Conservation (phyloP, 1,140 invertebrate species). For the Belonocnema kinseyi region DNA sequence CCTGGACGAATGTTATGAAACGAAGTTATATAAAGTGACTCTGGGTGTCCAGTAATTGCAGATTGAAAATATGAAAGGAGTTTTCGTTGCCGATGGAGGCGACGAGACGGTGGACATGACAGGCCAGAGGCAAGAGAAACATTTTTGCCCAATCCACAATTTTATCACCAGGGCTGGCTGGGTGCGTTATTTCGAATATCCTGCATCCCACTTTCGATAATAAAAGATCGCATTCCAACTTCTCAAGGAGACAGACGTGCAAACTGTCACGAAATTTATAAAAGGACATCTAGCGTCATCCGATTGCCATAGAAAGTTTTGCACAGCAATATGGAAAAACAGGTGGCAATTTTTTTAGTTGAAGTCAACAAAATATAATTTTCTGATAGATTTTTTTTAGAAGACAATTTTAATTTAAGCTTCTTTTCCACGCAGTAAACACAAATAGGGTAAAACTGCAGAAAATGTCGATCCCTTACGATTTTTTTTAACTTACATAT, state of each 20-base stretch:
- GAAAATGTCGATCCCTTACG: too few relatives aligned
- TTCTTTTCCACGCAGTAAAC: too few relatives aligned
- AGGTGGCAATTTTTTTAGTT: too few relatives aligned
- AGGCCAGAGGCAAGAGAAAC: neutral
- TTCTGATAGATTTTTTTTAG: too few relatives aligned
- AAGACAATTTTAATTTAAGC: too few relatives aligned
- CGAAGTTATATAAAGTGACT: constrained; percentile 50
- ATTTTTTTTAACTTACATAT: too few relatives aligned
- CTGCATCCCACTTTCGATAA: constrained; percentile 8
- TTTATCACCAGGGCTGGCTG: constrained; percentile 13
- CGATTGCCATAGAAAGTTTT: too few relatives aligned
- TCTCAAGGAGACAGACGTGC: constrained; percentile 18
- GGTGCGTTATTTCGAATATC: neutral
- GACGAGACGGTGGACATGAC: neutral
- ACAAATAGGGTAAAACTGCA: too few relatives aligned
- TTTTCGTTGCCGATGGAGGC: constrained; percentile 39
- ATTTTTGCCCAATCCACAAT: constrained; percentile 23
- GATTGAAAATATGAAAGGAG: constrained; percentile 53
- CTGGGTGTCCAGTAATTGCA: constrained; percentile 48
- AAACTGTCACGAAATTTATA: constrained; percentile 5
- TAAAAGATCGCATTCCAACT: constrained; percentile 23
- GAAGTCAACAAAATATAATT: too few relatives aligned
- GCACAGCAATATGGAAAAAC: too few relatives aligned
- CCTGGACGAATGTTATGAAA: constrained; percentile 29
- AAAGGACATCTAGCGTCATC: neutral